phyloP scores from a whole-genome alignment of 2,888 invertebrate species.

The Isoperla grammatica region DNA sequence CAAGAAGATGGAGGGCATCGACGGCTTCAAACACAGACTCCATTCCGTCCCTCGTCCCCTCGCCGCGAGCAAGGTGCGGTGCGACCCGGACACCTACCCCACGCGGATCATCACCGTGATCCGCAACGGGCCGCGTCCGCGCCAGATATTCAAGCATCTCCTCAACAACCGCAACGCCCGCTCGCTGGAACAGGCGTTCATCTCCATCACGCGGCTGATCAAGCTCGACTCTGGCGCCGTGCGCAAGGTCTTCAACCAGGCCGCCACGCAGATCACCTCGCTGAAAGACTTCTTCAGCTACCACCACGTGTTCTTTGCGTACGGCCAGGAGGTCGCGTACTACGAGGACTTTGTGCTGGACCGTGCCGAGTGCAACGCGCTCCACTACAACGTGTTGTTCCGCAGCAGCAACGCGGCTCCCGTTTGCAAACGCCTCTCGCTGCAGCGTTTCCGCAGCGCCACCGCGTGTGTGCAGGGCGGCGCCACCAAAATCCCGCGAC shows the following conservation, averaged over 20 bases:
- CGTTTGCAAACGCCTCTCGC: too few relatives aligned
- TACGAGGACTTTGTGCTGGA: too few relatives aligned
- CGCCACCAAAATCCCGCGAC: neutral
- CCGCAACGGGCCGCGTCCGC: neutral
- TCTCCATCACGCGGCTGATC: neutral
- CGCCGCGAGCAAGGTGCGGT: too few relatives aligned
- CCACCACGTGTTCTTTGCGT: conserved; percentile 3
- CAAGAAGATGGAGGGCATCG: neutral
- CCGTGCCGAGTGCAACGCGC: too few relatives aligned
- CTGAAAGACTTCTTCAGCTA: conserved; percentile 3
- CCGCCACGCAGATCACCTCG: neutral
- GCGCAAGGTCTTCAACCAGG: neutral
- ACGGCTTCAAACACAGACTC: too few relatives aligned
- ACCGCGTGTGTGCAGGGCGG: too few relatives aligned
- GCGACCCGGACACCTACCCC: neutral
- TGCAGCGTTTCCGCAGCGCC: too few relatives aligned
- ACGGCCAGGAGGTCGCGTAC: neutral
- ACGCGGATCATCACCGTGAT: neutral
- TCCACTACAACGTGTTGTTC: too few relatives aligned
- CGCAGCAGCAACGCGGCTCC: too few relatives aligned
- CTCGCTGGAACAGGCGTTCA: neutral
- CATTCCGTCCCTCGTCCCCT: too few relatives aligned
- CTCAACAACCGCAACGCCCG: conserved; percentile 3
- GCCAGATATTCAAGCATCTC: neutral
- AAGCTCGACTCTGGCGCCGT: neutral